phyloP scores from a whole-genome alignment of 2,797 vertebrate species.

The Gallinago solitaria region DNA sequence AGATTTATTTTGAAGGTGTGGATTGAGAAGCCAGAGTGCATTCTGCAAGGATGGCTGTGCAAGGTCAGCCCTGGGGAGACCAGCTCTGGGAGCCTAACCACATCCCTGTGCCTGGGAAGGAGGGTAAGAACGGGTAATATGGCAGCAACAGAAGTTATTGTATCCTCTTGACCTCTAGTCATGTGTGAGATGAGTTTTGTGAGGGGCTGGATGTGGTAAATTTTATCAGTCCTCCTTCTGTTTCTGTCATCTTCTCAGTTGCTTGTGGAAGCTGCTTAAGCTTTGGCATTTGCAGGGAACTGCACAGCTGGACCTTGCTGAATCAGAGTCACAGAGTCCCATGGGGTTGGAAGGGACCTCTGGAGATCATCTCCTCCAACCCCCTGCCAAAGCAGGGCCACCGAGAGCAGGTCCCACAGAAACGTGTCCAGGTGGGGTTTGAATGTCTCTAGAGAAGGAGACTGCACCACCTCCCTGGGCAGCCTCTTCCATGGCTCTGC shows the following conservation, averaged over 20 bases:
- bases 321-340: too few relatives aligned
- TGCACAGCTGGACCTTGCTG: neutral
- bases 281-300: neutral
- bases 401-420: too few relatives aligned
- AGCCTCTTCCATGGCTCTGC: too few relatives aligned
- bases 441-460: too few relatives aligned
- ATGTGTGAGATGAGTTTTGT: neutral
- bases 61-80: neutral
- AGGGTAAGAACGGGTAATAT: neutral
- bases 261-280: neutral
- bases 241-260: neutral
- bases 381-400: too few relatives aligned
- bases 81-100: neutral
- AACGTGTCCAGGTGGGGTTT: too few relatives aligned
- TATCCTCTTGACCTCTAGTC: neutral
- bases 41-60: neutral
- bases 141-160: neutral
- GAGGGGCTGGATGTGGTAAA: accelerated
- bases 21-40: neutral
- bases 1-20: neutral
- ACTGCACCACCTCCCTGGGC: too few relatives aligned
- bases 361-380: too few relatives aligned
- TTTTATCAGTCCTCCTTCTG: neutral
- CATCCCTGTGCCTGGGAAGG: neutral
- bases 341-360: too few relatives aligned